Conservation (phyloP, 2,113 vertebrate species). For the Epinephelus fuscoguttatus region DNA sequence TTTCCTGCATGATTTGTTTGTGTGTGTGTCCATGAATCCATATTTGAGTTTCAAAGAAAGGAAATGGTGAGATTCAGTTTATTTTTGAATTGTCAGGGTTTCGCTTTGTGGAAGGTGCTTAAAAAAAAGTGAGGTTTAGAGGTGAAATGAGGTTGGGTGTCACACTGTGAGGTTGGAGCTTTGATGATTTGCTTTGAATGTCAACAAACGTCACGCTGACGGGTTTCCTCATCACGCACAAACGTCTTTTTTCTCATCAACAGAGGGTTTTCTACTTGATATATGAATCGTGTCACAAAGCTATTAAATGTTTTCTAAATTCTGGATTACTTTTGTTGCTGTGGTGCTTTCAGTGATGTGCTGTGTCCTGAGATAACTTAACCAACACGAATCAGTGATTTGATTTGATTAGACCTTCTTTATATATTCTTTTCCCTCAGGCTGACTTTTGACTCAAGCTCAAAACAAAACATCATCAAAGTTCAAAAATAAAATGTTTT, state of each 20-base stretch:
- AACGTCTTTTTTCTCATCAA: too few species aligned
- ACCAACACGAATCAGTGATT: too few species aligned
- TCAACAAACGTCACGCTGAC: conserved; percentile 30
- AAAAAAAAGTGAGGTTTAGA: not conserved
- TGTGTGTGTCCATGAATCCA: not conserved
- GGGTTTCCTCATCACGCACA: too few species aligned
- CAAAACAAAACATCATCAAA: not conserved
- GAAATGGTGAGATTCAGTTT: not conserved
- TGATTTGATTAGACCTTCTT: too few species aligned
- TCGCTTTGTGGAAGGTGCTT: conserved; percentile 2
- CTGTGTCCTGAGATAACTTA: too few species aligned
- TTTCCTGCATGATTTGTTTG: not conserved
- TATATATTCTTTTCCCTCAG: not conserved
- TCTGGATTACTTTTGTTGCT: too few species aligned
- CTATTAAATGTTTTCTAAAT: too few species aligned
- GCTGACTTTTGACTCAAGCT: not conserved
- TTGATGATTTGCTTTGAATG: conserved; percentile 2
- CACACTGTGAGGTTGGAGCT: not conserved
- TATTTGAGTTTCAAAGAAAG: not conserved
- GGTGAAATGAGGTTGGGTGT: not conserved
- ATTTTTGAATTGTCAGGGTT: conserved; percentile 4
- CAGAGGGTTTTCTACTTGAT: too few species aligned
- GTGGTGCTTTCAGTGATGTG: too few species aligned
- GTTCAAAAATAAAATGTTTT: not conserved
- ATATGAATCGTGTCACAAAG: too few species aligned